Conservation (phyloP, 2,888 invertebrate species). For the Heliconius sara region DNA sequence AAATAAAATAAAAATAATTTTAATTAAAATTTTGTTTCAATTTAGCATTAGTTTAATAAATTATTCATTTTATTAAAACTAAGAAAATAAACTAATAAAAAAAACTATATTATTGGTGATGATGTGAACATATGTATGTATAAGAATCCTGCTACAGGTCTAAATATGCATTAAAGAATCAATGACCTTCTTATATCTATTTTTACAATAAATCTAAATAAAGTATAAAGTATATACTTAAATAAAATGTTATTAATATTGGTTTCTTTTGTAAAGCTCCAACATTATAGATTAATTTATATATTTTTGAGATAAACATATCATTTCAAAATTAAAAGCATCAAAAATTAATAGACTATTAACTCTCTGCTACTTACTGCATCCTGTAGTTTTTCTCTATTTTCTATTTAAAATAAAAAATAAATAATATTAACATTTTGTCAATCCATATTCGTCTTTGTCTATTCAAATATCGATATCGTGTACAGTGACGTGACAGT, state of each 20-base stretch:
- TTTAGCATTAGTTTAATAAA: too few species aligned
- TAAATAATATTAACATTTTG: not conserved
- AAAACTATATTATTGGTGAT: not conserved
- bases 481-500: not conserved
- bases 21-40: too few species aligned
- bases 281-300: conserved; percentile 1
- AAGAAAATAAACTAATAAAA: too few species aligned
- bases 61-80: too few species aligned
- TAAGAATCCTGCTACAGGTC: not conserved
- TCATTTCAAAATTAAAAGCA: not conserved
- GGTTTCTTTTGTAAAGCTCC: not conserved
- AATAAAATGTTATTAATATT: not conserved
- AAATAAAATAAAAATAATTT: too few species aligned
- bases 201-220: not conserved
- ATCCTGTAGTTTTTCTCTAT: too few species aligned
- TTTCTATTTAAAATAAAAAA: not conserved
- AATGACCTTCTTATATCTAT: not conserved
- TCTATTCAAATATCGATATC: conserved; percentile 1
- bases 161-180: not conserved
- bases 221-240: not conserved
- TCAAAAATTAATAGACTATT: too few species aligned
- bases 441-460: not conserved
- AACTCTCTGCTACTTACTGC: too few species aligned
- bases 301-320: not conserved
- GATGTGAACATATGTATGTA: not conserved